Evolutionary conservation across 1,140 invertebrate genomes (phyloP).

Genomic region (Globodera rostochiensis): DNA sequence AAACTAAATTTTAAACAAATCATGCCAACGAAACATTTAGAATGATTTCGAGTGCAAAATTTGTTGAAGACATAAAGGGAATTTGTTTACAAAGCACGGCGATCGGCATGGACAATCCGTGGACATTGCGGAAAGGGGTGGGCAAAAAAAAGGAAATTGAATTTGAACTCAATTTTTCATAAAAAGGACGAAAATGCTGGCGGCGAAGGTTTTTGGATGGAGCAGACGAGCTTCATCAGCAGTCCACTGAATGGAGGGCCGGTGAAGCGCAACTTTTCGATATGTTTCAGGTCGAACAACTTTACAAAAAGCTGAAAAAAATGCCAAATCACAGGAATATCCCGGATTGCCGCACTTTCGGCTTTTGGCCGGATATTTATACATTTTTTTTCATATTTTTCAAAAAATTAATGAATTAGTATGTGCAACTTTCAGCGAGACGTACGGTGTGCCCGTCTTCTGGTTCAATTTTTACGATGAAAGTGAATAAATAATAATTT

Average conservation of each 20-base stretch:
- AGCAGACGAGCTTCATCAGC: not conserved
- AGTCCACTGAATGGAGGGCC: not conserved
- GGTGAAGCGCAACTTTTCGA: not conserved
- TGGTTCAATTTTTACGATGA: slow-evolving; percentile 53
- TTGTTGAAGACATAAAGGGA: slow-evolving; percentile 32
- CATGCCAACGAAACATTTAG: not conserved
- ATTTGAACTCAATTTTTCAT: not conserved
- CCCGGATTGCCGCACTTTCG: not conserved
- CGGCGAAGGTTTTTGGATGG: not conserved
- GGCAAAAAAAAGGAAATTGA: not conserved
- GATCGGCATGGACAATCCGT: slow-evolving; percentile 14
- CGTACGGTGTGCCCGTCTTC: slow-evolving; percentile 43
- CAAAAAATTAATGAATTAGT: not conserved
- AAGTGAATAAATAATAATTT: slow-evolving; percentile 24
- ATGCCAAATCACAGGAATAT: too few species aligned
- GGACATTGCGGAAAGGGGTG: slow-evolving; percentile 31
- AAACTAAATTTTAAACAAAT: too few species aligned
- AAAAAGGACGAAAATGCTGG: not conserved
- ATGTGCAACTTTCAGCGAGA: slow-evolving; percentile 33
- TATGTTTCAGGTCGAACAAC: not conserved
- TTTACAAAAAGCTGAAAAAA: not conserved
- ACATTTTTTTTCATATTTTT: not conserved
- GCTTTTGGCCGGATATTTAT: not conserved
- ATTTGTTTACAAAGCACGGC: slow-evolving; percentile 12
- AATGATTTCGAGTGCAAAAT: slow-evolving; percentile 29